Evolutionary conservation across 2,888 invertebrate genomes (phyloP).

Genomic region (Sinhomidia bicolor): DNA sequence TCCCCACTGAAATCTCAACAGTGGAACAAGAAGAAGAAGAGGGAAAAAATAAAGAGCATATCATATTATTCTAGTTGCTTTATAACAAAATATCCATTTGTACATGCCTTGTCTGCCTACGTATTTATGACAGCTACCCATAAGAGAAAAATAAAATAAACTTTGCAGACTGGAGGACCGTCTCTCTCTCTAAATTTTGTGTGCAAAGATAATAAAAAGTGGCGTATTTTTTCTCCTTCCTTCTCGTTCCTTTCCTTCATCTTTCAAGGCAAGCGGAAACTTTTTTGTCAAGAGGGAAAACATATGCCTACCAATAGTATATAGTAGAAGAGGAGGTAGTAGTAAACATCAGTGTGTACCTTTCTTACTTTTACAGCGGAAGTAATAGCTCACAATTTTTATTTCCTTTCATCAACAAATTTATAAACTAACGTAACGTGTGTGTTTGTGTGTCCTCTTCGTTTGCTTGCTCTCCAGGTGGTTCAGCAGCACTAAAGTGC

Average conservation of each 20-base stretch:
- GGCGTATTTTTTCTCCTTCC: not conserved
- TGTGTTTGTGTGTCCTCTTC: too few species aligned
- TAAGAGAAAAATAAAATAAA: too few species aligned
- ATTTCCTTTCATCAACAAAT: not conserved
- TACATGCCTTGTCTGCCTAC: not conserved
- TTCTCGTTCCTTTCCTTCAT: not conserved
- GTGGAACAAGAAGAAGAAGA: conserved; percentile 5
- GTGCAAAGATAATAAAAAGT: conserved; percentile 7
- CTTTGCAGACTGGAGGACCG: not conserved
- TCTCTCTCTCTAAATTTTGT: not conserved
- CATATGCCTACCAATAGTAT: not conserved
- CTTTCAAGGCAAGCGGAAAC: not conserved
- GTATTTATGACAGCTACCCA: conserved; percentile 5
- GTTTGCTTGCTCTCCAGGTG: not conserved
- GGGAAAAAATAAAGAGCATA: not conserved
- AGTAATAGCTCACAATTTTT: conserved; percentile 10
- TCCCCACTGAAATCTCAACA: conserved; percentile 50
- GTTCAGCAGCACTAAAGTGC: too few species aligned
- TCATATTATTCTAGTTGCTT: not conserved
- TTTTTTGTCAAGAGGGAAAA: not conserved
- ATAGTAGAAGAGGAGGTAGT: not conserved
- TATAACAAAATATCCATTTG: not conserved
- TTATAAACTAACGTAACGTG: not conserved
- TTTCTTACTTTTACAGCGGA: not conserved
- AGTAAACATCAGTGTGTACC: not conserved